Evolutionary conservation across 2,113 vertebrate genomes (phyloP).

Genomic region (Danio rerio): GRCz12tu NC_133189.1:31085001-31085500

Average conservation of each 20-base stretch:
- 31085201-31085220: background rate
- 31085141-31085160: background rate
- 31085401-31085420: background rate
- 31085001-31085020: too few species aligned
- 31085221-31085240: background rate
- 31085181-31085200: background rate
- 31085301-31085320: slow-evolving; percentile 10
- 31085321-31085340: slow-evolving; percentile 28
- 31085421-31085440: slow-evolving; percentile 23
- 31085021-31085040: too few species aligned
- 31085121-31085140: background rate
- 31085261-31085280: slow-evolving; percentile 29
- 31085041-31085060: too few species aligned
- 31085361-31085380: background rate
- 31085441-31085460: slow-evolving; percentile 46
- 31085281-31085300: slow-evolving; percentile 11
- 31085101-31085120: too few species aligned
- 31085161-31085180: background rate
- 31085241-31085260: background rate
- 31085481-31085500: slow-evolving; percentile 43
- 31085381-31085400: slow-evolving; percentile 22
- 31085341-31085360: background rate
- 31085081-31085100: background rate
- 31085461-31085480: slow-evolving; percentile 39
- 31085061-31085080: background rate